These are phyloP conservation scores for Brachionus plicatilis DNA, from an alignment of 1,140 invertebrate species.

Conservation along the genomic window DNA sequence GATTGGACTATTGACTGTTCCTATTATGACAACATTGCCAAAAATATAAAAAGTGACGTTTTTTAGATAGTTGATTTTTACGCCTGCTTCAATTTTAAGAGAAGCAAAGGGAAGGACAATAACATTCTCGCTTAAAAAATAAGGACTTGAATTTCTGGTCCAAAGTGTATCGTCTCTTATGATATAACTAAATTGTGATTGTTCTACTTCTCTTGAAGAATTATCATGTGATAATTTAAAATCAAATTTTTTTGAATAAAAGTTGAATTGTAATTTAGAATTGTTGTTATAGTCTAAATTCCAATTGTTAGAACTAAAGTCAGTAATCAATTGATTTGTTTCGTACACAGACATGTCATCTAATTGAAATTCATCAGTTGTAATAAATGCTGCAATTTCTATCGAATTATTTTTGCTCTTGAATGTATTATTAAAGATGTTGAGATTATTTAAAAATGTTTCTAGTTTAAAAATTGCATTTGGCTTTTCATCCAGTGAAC, in stretches of 20 bases:
- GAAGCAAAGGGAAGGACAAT: background rate
- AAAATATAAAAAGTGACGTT: background rate
- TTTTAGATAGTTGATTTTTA: background rate
- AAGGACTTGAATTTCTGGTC: background rate
- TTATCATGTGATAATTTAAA: background rate
- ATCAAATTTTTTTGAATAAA: background rate
- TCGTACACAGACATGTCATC: background rate
- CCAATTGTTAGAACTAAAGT: background rate
- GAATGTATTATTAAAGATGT: background rate
- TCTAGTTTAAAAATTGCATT: background rate
- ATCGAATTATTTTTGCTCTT: background rate
- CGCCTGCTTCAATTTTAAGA: background rate
- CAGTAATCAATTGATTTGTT: background rate
- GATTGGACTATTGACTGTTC: background rate
- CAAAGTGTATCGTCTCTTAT: background rate
- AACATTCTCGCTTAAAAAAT: background rate
- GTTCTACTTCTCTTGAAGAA: background rate
- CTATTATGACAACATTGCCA: background rate
- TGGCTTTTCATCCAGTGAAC: background rate
- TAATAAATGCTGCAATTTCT: background rate
- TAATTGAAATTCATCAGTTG: background rate
- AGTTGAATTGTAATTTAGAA: background rate
- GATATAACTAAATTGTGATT: background rate
- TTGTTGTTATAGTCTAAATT: background rate
- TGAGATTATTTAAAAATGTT: background rate